Evolutionary conservation across 2,797 vertebrate genomes (phyloP), one percentile per base, ranked within the genome.

Genomic region (Salarias fasciatus): DNA sequence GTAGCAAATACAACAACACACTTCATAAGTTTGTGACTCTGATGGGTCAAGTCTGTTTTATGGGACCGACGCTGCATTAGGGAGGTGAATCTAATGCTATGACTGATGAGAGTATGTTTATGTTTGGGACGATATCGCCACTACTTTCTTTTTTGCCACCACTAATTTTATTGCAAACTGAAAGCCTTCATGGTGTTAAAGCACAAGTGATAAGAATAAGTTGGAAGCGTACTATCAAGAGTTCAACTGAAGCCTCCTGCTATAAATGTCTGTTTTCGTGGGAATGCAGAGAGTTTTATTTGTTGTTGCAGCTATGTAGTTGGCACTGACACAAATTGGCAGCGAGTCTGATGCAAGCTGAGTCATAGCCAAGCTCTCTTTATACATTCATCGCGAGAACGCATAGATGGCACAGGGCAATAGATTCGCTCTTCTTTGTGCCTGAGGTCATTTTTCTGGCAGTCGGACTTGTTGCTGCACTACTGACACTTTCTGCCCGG

Each of bases 381-480:
- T 9, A 49, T 35, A 33, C 5, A 14, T 35, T 6, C 5, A 9
- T 38, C 29, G 10, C 33, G n/a, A 55, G 2, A 49, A 2, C 15
- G 15, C 4, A 43, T 43, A n/a, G 31, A 40, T 14, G n/a, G 6
- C 15, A 44, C 5, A 5, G n/a, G 6, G 11, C 1, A 44, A 48
- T 59, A 10, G 7, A 47, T 48, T 46, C 15, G 36, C 30, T 14
- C 15, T 51, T 30, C 33, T n/a, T 30, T 55, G 30, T 48, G 29
- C 14, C n/a, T 41, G 10, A 10, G 43, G 31, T 63, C 5, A 50
- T 64, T 41, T 44, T 40, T 8, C 6, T 37, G 5, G 5, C 31
- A 45, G 46, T 41, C 10, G 33, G 36, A 47, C 35, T 30, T 28
- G 46, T 28, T 75, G 61, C 45, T 62, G n/a, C 15, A 38, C 29